Evolutionary conservation across 1,140 invertebrate genomes (phyloP), one percentile per base, ranked within the genome.

Genomic region (Drosophila saltans): DNA sequence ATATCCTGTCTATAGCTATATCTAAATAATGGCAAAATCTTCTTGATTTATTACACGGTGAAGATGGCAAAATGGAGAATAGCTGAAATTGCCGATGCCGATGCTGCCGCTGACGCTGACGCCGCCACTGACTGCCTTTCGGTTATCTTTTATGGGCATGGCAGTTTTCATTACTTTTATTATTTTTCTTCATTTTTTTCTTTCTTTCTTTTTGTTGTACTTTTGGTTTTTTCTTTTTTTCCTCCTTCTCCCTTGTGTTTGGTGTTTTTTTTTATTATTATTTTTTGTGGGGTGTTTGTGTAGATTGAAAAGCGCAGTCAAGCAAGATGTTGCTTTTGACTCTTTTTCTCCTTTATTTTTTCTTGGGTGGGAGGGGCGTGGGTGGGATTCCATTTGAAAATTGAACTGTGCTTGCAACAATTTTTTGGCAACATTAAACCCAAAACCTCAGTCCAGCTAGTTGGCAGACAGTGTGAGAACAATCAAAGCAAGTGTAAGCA

Each of bases 301-400:
- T 56, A 80, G 84, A 89, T 89, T 88, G 84, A 80, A 88, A 86
- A 89, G 84, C 73, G 84, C 83, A 86, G 80, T 88, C 72, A 88
- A 89, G 80, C 83, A 89, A 41, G 52, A 64, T 66, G 43, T 45
- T n/a, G 48, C 68, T 16, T 16, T 16, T 16, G 24, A 16, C 16
- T 16, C 16, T 16, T 16, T 16, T 16, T 16, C 16, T 16, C 16
- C 16, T 16, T 16, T 16, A 0, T 16, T 16, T 16, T 16, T 16
- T n/a, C n/a, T n/a, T n/a, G n/a, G 16, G 0, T 16, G 16, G 16
- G 0, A 16, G 16, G 16, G 16, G 16, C 16, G 16, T 16, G 16
- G 16, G 16, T 60, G 33, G 39, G 33, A 64, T 2, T 9, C 30
- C 66, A 66, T 63, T 76, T 64, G 72, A 56, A 72, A 78, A 75